Percentiles rank a stretch among this genome's conserved stretches.
Evolutionary conservation across 2,888 invertebrate species (phyloP).

Genomic region (Agrotis ipsilon): DNA sequence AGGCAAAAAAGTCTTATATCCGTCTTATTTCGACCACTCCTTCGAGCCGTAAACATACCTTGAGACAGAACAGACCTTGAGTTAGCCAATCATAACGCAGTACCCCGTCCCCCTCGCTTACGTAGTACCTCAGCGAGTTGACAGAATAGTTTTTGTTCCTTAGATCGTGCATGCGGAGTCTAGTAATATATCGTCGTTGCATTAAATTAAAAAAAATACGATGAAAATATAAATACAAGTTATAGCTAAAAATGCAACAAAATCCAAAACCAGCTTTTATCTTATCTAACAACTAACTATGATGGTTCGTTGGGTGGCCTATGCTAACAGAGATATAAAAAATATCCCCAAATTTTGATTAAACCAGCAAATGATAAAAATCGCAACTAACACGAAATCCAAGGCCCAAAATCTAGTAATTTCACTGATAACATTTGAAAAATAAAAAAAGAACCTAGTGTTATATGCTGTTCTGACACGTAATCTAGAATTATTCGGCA

Average conservation of each 20-base stretch:
- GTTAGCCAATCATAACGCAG: no score
- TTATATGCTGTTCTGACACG: slow-evolving; percentile 50
- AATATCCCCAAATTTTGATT: slow-evolving; percentile 44
- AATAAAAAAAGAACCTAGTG: slow-evolving; percentile 53
- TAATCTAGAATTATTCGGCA: slow-evolving; percentile 83
- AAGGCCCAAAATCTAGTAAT: slow-evolving; percentile 50
- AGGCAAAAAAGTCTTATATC: no score
- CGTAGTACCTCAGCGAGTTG: no score
- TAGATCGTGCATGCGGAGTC: no score
- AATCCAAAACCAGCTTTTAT: background rate
- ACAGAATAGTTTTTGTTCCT: no score
- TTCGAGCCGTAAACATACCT: no score
- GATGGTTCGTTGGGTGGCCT: background rate
- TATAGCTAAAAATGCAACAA: slow-evolving; percentile 12
- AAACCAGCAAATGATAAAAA: slow-evolving; percentile 37
- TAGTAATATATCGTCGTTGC: no score
- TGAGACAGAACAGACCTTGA: no score
- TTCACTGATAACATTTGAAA: slow-evolving; percentile 48
- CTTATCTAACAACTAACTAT: background rate
- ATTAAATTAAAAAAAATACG: background rate
- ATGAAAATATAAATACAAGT: no score
- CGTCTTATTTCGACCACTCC: no score
- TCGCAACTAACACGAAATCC: slow-evolving; percentile 29
- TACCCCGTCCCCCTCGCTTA: no score
- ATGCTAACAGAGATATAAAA: slow-evolving; percentile 12